Conservation (phyloP, 2,797 vertebrate genomes). For the Leuciscus waleckii region DNA sequence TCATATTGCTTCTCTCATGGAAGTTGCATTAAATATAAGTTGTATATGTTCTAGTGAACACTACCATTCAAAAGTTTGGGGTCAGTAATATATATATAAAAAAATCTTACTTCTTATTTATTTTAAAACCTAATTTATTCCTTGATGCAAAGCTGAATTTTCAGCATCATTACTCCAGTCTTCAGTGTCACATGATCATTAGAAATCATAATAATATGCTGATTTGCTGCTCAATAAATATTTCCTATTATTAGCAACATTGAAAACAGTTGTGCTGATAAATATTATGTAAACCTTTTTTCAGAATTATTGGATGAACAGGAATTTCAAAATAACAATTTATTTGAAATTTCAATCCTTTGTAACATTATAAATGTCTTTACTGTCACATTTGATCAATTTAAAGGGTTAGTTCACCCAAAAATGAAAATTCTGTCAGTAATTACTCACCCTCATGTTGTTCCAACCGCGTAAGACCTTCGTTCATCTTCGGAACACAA, state of each 20-base stretch:
- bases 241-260: neutral
- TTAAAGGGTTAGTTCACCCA: no score
- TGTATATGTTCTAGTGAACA: neutral
- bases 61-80: neutral
- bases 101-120: no score
- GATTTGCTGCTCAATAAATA: neutral
- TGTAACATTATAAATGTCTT: neutral
- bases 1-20: neutral
- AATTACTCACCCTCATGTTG: no score
- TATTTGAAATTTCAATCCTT: neutral
- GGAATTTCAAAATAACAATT: neutral
- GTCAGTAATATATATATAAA: neutral
- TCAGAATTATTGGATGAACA: neutral
- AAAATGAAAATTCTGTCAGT: no score
- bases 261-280: neutral
- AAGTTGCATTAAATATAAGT: neutral
- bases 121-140: neutral
- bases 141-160: neutral
- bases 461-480: no score
- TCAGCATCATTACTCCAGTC: no score
- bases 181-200: constrained; percentile 1
- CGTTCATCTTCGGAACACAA: no score
- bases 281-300: neutral
- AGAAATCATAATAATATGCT: neutral
- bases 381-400: neutral